A percentile compares a stretch with the other conserved stretches of the same genome.
Evolutionary conservation across 2,888 invertebrate genomes (phyloP).

Genomic region (Caenorhabditis macrosperma): DNA sequence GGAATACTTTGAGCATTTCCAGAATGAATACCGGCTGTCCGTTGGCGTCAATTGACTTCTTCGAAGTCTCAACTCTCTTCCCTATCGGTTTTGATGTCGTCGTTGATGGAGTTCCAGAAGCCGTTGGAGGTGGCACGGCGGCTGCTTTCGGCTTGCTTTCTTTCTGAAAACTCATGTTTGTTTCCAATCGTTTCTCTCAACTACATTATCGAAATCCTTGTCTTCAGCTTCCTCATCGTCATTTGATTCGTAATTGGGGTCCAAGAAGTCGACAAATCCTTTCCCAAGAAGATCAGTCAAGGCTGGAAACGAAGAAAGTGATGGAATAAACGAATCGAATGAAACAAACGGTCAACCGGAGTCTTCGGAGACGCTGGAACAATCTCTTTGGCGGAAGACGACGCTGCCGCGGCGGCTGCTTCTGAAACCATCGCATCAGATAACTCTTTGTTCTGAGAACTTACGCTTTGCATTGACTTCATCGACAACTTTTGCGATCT

Average conservation of each 20-base stretch:
- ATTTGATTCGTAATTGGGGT: conserved; percentile 70
- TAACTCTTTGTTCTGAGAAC: too few species aligned
- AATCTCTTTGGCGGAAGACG: conserved; percentile 26
- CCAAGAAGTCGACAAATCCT: conserved; percentile 72
- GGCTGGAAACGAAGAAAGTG: conserved; percentile 60
- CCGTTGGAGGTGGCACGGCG: neutral
- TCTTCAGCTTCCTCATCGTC: conserved; percentile 62
- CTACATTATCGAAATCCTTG: conserved; percentile 41
- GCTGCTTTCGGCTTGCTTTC: neutral
- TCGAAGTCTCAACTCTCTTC: conserved; percentile 36
- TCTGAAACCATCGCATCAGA: conserved; percentile 11
- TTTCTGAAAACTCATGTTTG: conserved; percentile 7
- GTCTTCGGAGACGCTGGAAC: conserved; percentile 34
- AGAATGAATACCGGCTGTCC: conserved; percentile 23
- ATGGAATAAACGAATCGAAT: neutral
- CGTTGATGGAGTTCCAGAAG: neutral
- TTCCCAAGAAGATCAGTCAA: conserved; percentile 72
- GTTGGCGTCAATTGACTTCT: conserved; percentile 41
- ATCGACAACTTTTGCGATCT: conserved; percentile 55
- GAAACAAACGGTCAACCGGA: conserved; percentile 43
- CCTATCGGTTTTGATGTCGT: conserved; percentile 7
- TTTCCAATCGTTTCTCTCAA: neutral
- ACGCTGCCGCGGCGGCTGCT: conserved; percentile 10
- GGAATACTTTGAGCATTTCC: neutral
- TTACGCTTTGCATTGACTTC: conserved; percentile 49